phyloP scores from a whole-genome alignment of 2,797 vertebrate species.

The Bryconaethiops microstoma region DNA sequence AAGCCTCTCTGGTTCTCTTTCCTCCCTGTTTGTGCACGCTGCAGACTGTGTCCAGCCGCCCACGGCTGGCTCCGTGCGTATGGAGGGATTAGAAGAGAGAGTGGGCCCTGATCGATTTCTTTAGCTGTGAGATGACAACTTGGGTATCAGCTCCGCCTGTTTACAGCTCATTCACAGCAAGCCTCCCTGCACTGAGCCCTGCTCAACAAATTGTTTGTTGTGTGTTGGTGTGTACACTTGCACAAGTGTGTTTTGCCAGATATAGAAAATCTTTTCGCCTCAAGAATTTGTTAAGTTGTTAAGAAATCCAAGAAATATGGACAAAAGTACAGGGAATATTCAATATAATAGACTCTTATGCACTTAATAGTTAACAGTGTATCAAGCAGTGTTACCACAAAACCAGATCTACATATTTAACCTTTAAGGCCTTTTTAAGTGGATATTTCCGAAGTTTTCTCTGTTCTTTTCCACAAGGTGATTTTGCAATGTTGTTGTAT shows the following conservation, averaged over 20 bases:
- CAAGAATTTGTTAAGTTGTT: background rate
- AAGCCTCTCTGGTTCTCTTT: constrained; percentile 29
- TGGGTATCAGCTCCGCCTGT: constrained; percentile 66
- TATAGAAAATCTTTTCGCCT: constrained; percentile 10
- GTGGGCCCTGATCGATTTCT: constrained; percentile 72
- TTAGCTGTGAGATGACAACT: constrained; percentile 71
- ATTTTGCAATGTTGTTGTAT: too few relatives aligned
- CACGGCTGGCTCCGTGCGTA: constrained; percentile 55
- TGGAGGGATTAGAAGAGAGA: constrained; percentile 63
- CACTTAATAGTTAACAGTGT: too few relatives aligned
- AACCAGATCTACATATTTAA: too few relatives aligned
- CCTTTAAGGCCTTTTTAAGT: too few relatives aligned
- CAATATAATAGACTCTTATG: too few relatives aligned
- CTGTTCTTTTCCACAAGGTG: too few relatives aligned
- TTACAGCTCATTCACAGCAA: constrained; percentile 66
- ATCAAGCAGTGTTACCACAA: too few relatives aligned
- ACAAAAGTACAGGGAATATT: background rate
- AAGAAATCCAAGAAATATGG: background rate
- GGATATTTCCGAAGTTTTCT: too few relatives aligned
- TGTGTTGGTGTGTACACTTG: constrained; percentile 24
- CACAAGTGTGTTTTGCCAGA: constrained; percentile 25
- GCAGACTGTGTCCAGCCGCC: constrained; percentile 54
- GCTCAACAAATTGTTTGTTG: constrained; percentile 46
- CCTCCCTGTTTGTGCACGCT: constrained; percentile 45
- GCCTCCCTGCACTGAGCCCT: constrained; percentile 31